Percentiles rank a stretch among this genome's conserved stretches.
These are phyloP conservation scores for Pogonocichla stellata DNA, from an alignment of 2,113 vertebrate genomes.

Conservation along the genomic window DNA sequence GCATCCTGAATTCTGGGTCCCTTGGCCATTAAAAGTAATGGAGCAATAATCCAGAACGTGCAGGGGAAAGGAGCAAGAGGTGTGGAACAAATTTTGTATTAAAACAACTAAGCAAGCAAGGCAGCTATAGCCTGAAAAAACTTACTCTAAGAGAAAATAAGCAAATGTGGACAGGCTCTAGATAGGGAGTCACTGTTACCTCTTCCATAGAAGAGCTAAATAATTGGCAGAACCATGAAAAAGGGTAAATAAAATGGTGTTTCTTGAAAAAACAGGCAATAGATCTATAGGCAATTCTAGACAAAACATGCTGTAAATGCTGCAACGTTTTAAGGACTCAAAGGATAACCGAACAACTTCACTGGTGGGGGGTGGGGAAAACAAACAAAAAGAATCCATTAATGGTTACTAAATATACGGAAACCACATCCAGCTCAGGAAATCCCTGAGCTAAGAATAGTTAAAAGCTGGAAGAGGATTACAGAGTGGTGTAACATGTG, in stretches of 20 bases:
- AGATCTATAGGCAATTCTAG: background rate
- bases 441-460: slow-evolving; percentile 67
- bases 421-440: slow-evolving; percentile 67
- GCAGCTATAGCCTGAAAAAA: background rate
- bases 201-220: background rate
- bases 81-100: background rate
- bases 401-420: slow-evolving; percentile 64
- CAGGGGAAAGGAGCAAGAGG: background rate
- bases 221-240: background rate
- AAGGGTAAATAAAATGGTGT: background rate
- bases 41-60: background rate
- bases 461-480: slow-evolving; percentile 37
- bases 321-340: background rate
- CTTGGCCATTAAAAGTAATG: background rate
- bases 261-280: background rate
- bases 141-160: background rate
- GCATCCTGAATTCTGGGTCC: background rate
- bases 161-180: background rate
- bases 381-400: slow-evolving; percentile 32
- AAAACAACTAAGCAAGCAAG: background rate
- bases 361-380: background rate
- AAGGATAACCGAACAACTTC: background rate
- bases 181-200: background rate
- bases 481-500: background rate
- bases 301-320: background rate